Evolutionary conservation across 2,797 vertebrate genomes (phyloP).

Genomic region (Macropus fuliginosus): DNA sequence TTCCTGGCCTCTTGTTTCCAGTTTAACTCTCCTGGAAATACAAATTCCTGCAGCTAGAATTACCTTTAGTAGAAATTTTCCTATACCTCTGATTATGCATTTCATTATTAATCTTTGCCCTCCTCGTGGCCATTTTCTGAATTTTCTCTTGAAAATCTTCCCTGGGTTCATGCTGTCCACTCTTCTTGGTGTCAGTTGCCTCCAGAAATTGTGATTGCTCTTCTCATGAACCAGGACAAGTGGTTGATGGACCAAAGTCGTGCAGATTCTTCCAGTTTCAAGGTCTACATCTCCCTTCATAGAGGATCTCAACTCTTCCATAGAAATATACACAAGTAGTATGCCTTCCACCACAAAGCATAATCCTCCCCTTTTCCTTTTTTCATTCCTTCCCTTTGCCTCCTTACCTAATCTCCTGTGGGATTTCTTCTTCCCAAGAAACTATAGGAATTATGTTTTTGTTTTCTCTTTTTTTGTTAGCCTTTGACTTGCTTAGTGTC

Average conservation of each 20-base stretch:
- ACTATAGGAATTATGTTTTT: background rate
- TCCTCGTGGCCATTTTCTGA: too few relatives aligned
- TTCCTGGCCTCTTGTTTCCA: background rate
- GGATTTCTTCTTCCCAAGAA: too few relatives aligned
- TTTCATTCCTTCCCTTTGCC: background rate
- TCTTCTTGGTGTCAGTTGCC: background rate
- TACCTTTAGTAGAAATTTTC: background rate
- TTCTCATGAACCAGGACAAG: background rate
- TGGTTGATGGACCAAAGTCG: background rate
- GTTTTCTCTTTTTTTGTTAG: background rate
- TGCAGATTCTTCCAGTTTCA: background rate
- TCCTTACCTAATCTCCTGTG: background rate
- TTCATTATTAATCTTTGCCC: too few relatives aligned
- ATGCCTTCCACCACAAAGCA: background rate
- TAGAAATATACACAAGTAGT: background rate
- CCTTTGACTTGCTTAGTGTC: background rate
- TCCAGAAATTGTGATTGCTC: background rate
- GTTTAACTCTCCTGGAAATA: background rate
- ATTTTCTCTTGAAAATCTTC: background rate
- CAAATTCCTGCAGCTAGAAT: too few relatives aligned
- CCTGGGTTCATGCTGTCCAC: background rate
- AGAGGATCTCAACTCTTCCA: background rate
- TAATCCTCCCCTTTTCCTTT: slow-evolving; percentile 5
- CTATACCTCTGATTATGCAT: background rate
- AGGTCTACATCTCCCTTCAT: background rate